A percentile compares a stretch with the other conserved stretches of the same genome.
These are phyloP conservation scores for Synanthedon myopaeformis DNA, from an alignment of 2,888 invertebrate genomes.

Conservation along the genomic window DNA sequence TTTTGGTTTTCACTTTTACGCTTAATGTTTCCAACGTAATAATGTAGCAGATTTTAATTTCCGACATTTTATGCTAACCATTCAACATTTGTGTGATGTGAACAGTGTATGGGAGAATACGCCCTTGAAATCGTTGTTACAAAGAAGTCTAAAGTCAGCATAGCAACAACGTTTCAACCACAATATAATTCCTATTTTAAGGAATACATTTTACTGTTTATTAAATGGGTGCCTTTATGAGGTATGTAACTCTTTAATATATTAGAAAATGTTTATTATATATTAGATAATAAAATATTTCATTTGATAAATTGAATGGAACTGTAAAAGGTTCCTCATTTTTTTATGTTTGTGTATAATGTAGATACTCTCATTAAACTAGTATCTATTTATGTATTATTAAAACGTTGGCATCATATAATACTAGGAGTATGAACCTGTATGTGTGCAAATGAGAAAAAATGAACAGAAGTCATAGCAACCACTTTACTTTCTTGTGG, in stretches of 20 bases:
- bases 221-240: conserved; percentile 41
- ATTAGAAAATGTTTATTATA: not conserved
- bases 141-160: conserved; percentile 59
- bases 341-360: no score
- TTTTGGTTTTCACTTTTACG: conserved; percentile 19
- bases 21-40: conserved; percentile 15
- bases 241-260: conserved; percentile 27
- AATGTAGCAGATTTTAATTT: not conserved
- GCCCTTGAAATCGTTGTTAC: conserved; percentile 62
- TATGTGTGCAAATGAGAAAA: no score
- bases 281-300: no score
- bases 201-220: conserved; percentile 26
- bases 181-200: conserved; percentile 35
- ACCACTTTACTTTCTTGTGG: no score
- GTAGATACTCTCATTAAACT: no score
- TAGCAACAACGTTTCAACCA: conserved; percentile 58
- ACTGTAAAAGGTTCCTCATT: no score
- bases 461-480: no score
- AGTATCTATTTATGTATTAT: no score
- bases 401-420: no score
- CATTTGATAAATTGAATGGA: no score
- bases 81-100: conserved; percentile 9
- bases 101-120: conserved; percentile 33
- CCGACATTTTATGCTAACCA: conserved; percentile 6
- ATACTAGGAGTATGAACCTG: no score